Base-by-base conservation (phyloP, 2,888 invertebrate genomes). In the Geophilus truncorum region DNA sequence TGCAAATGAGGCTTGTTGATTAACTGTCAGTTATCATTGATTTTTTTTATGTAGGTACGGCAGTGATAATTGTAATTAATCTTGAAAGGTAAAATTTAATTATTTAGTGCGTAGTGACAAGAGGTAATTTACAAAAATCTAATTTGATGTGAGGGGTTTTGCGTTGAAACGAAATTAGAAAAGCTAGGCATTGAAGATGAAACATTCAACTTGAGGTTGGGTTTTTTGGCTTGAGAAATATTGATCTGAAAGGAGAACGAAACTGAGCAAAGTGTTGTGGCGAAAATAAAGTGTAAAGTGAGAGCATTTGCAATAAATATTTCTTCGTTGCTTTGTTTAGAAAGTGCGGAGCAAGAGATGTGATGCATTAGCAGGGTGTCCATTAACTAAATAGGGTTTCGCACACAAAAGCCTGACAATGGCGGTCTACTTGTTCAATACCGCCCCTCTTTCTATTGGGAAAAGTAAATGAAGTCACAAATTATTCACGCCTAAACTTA, bases 401-500 rank as follows among this genome's bases (percentile, higher is more conserved):
- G 5, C 57, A 23, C 23, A 57, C 57, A 57, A 57, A n/a, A 57
- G 23, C 23, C 23, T 23, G 12, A 57, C 57, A 23, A 23, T 18
- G 21, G 23, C 21, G 23, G 57, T 57, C 57, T 57, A 57, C 57
- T 57, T 21, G 7, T 57, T 21, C 21, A 3, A 9, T 12, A 21
- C 57, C 21, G 7, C 23, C 12, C 57, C 21, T 21, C 21, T 21
- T 23, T 10, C 4, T 57, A n/a, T 57, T 57, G 57, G 7, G 3
- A 57, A 57, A 57, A 57, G 57, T 23, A 57, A 57, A 57, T 57
- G 57, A 57, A 57, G 57, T 57, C 57, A 57, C 57, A 57, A 57
- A 57, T 57, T 57, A 57, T 57, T 57, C 57, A 57, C 23, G 57
- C 57, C 57, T 21, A 57, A 21, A 57, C 57, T 57, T 57, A 4